These are phyloP conservation scores for Drosophila parvula DNA, from an alignment of 1,140 invertebrate species.

Conservation along the genomic window DNA sequence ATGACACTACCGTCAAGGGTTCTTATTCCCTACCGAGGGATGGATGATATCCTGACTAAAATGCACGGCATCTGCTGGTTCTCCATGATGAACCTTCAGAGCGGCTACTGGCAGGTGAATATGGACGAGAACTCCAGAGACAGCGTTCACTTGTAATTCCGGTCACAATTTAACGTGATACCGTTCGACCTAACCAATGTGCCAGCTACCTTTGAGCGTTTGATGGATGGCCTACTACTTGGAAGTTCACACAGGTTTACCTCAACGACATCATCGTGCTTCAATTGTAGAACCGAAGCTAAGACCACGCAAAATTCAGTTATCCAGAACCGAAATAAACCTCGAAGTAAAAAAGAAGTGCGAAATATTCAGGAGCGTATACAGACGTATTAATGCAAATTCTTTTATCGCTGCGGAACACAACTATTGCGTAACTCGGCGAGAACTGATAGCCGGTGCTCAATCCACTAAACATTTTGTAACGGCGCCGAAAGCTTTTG, in stretches of 20 bases:
- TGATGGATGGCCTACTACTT: slow-evolving; percentile 15
- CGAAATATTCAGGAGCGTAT: too few relatives aligned
- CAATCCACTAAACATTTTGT: too few relatives aligned
- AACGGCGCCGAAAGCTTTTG: too few relatives aligned
- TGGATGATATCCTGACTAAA: slow-evolving; percentile 65
- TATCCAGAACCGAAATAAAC: not conserved
- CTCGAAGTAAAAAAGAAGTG: slow-evolving; percentile 11
- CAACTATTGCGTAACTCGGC: slow-evolving; percentile 3
- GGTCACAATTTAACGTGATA: slow-evolving; percentile 24
- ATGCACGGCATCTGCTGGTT: slow-evolving; percentile 13
- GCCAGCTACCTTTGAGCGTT: slow-evolving; percentile 3
- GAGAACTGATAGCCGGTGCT: too few relatives aligned
- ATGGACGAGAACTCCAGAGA: slow-evolving; percentile 6
- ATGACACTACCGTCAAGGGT: slow-evolving; percentile 56
- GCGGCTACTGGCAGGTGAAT: slow-evolving; percentile 22
- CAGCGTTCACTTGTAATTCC: not conserved
- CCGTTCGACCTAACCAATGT: slow-evolving; percentile 18
- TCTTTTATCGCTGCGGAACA: not conserved
- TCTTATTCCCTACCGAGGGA: slow-evolving; percentile 85
- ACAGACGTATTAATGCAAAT: slow-evolving; percentile 2
- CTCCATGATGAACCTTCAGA: slow-evolving; percentile 14
- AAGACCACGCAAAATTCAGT: not conserved
- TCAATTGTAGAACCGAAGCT: slow-evolving; percentile 3
- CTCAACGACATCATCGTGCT: slow-evolving; percentile 25
- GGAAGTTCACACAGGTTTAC: slow-evolving; percentile 10